Base-by-base conservation (phyloP, 1,140 invertebrate species). In the Episyrphus balteatus region DNA sequence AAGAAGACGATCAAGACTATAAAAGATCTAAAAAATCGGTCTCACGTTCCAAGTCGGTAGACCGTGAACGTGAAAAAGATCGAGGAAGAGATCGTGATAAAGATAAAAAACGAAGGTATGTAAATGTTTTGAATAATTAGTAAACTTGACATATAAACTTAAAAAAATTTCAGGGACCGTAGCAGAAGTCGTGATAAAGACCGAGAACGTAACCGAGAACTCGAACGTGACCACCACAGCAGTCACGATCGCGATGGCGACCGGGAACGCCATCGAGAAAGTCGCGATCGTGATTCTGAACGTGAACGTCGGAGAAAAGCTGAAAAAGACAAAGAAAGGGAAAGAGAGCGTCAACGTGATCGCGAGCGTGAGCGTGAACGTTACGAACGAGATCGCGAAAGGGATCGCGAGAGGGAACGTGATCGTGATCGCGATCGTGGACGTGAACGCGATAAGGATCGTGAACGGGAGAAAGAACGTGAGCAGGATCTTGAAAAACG, bases 321-420 rank as follows among this genome's bases (percentile, higher is more conserved):
- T 17, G 72, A 74, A n/a, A 65, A 73, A 44, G 73, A 73, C 33
- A 61, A 69, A 15, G 70, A 66, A 59, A 62, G 19, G 56, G 64
- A 33, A 59, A 40, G 43, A 7, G 39, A 41, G 6, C 39, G 39
- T 18, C 13, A 32, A 21, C 41, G 9, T n/a, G 21, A 43, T 15
- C 17, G 42, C 3, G 59, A 61, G 47, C 49, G 61, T 12, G 55
- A 56, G 40, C 53, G 46, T 13, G 47, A 52, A 31, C 47, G 46
- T 15, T 33, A 18, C 13, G 31, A 39, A 21, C 56, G 59, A 10
- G 58, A 63, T 49, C 51, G 51, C 6, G 57, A 58, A 14, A 44
- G 48, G 13, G 48, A 50, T 26, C 57, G 58, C n/a, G 55, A 51
- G 32, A 59, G 66, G 30, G 57, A 63, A 10, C 55, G 58, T 50